These are phyloP conservation scores for Mormyrus hasselquistii DNA, from an alignment of 2,797 vertebrate species.

Conservation along the genomic window DNA sequence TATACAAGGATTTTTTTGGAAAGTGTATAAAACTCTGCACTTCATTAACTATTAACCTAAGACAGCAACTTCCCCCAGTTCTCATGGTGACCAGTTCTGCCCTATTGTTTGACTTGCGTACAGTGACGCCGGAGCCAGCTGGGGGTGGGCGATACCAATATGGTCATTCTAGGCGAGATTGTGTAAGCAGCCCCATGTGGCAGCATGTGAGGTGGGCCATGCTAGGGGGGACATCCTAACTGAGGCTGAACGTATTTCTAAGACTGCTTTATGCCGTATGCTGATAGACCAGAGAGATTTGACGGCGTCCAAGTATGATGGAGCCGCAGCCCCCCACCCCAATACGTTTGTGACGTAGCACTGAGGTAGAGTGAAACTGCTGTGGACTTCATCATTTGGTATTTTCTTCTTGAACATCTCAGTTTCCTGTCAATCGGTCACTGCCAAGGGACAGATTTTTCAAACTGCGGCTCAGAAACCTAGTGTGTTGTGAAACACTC, in stretches of 20 bases:
- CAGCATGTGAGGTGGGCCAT: neutral
- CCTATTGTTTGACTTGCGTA: neutral
- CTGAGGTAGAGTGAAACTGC: constrained; percentile 33
- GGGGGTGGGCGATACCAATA: neutral
- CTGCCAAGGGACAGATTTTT: constrained; percentile 33
- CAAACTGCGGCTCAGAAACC: constrained; percentile 11
- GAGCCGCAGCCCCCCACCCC: neutral
- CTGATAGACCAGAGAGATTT: neutral
- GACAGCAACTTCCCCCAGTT: neutral
- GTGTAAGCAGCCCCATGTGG: neutral
- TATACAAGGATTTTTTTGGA: neutral
- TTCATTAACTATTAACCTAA: neutral
- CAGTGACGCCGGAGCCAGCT: neutral
- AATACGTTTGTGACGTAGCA: neutral
- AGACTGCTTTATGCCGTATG: neutral
- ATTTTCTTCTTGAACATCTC: neutral
- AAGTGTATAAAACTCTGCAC: neutral
- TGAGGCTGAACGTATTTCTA: neutral
- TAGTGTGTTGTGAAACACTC: neutral
- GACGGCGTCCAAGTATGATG: neutral
- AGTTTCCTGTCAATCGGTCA: constrained; percentile 24
- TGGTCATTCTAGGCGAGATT: neutral
- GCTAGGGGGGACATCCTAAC: neutral
- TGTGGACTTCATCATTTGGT: constrained; percentile 19
- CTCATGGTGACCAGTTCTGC: neutral